A percentile compares a stretch with the other conserved stretches of the same genome.
phyloP scores from a whole-genome alignment of 30 jellyfish, hydroid and myxozoan species.

The Pelagia noctiluca region DNA sequence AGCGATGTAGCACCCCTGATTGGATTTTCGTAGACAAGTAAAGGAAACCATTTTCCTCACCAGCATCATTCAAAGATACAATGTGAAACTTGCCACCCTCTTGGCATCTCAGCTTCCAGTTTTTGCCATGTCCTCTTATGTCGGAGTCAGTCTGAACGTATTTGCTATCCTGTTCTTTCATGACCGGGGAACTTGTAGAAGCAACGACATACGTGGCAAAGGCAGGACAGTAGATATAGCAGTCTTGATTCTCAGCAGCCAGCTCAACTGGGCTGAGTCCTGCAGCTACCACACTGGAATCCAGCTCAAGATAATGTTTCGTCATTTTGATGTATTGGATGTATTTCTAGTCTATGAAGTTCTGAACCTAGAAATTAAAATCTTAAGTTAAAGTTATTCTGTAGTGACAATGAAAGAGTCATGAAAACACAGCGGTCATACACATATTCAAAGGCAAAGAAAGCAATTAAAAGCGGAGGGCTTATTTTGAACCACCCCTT shows the following conservation, averaged over 20 bases:
- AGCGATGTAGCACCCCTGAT: constrained; percentile 28
- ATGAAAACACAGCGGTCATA: too few species aligned
- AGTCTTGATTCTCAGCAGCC: constrained; percentile 14
- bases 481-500: too few species aligned
- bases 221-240: constrained; percentile 18
- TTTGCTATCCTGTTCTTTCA: constrained; percentile 33
- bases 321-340: too few species aligned
- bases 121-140: constrained; percentile 23
- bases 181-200: neutral
- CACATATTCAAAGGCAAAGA: too few species aligned
- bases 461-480: too few species aligned
- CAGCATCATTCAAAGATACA: constrained; percentile 19
- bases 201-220: neutral
- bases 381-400: too few species aligned
- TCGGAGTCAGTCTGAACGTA: constrained; percentile 16
- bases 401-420: too few species aligned
- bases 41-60: constrained; percentile 32
- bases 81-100: constrained; percentile 27
- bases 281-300: constrained; percentile 4
- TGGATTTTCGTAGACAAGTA: constrained; percentile 23
- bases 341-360: too few species aligned
- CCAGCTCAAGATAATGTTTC: constrained; percentile 8
- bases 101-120: neutral
- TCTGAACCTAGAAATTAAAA: too few species aligned
- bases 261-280: constrained; percentile 21